Conservation (phyloP, 2,113 vertebrate species). For the Cichladusa arquata region DNA sequence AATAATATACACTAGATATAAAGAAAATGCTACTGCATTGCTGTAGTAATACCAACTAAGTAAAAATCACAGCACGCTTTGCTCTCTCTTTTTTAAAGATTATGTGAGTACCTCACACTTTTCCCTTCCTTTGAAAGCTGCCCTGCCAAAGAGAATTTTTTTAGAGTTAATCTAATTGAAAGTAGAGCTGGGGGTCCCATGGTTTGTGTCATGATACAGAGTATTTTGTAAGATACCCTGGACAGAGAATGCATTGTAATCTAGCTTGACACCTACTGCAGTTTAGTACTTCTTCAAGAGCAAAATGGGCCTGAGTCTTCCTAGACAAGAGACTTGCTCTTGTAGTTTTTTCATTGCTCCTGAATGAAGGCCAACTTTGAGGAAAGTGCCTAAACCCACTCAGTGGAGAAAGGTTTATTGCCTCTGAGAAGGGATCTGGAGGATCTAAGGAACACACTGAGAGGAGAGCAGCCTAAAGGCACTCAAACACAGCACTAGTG, state of each 20-base stretch:
- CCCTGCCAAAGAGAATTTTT: neutral
- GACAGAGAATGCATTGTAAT: neutral
- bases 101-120: neutral
- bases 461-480: neutral
- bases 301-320: neutral
- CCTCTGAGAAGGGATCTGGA: neutral
- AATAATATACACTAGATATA: neutral
- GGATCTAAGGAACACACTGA: neutral
- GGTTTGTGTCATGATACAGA: neutral
- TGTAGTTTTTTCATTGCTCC: neutral
- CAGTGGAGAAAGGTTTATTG: neutral
- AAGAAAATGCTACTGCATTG: neutral
- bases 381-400: neutral
- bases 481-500: neutral
- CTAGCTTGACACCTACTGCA: neutral
- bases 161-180: neutral
- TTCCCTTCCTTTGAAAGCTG: neutral
- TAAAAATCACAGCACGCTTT: neutral
- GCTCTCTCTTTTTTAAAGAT: neutral
- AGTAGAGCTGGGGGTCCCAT: neutral
- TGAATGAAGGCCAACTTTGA: neutral
- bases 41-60: neutral
- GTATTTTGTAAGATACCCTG: neutral
- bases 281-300: neutral
- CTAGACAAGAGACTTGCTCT: neutral